These are phyloP conservation scores for Parazoanthus atlanticus DNA, from an alignment of 92 coral and sea anemone genomes.

Conservation along the genomic window DNA sequence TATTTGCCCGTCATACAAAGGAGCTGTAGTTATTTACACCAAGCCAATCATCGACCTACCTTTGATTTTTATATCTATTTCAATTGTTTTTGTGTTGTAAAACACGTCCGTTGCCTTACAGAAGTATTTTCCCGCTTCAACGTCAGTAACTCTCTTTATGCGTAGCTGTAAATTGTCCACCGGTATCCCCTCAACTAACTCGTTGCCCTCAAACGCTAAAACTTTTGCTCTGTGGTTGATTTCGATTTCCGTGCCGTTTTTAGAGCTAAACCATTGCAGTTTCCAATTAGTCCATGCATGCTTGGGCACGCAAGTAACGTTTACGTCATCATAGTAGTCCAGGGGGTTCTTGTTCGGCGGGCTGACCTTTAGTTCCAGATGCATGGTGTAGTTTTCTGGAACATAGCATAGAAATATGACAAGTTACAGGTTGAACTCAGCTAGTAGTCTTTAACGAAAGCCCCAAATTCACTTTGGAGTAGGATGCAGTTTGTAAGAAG, in stretches of 20 bases:
- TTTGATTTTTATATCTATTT: neutral
- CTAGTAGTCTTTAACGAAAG: no score
- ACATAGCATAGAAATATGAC: neutral
- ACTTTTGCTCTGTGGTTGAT: neutral
- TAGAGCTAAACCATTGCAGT: neutral
- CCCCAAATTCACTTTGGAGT: no score
- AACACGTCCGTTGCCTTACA: neutral
- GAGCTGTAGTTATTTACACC: neutral
- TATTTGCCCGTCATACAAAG: no score
- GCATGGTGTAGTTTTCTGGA: conserved; percentile 12
- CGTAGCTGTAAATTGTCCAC: neutral
- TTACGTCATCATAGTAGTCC: neutral
- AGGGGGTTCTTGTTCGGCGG: neutral
- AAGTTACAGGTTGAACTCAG: no score
- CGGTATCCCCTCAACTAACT: no score
- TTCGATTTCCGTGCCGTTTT: neutral
- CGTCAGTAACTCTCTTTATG: neutral
- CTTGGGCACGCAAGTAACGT: neutral
- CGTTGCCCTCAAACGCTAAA: no score
- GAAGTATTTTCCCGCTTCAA: neutral
- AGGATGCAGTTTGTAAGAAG: no score
- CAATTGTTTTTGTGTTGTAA: neutral
- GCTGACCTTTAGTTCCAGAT: neutral
- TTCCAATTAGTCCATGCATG: neutral
- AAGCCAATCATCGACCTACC: neutral